A percentile compares a stretch with the other conserved stretches of the same genome.
Conservation (phyloP, 2,888 invertebrate genomes). For the Epirrhoe tristata region DNA sequence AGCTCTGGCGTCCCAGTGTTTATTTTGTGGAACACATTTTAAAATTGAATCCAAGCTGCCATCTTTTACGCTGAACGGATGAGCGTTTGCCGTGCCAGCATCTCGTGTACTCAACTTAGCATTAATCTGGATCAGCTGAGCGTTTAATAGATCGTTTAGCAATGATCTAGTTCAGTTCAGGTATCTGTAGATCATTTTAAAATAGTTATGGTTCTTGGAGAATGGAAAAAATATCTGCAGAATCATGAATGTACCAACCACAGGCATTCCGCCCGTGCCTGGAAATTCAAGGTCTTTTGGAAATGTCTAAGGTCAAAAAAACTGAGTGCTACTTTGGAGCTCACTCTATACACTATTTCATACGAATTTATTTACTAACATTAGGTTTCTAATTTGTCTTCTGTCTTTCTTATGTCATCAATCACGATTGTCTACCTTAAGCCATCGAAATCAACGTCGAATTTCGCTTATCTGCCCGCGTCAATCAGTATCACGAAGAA, state of each 20-base stretch:
- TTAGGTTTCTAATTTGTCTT: conserved; percentile 56
- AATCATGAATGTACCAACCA: too few relatives aligned
- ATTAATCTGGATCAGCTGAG: not conserved
- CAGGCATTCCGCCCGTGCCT: too few relatives aligned
- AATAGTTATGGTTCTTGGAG: not conserved
- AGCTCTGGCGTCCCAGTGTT: conserved; percentile 18
- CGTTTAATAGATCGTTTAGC: conserved; percentile 1
- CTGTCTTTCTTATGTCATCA: conserved; percentile 54
- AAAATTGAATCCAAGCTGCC: not conserved
- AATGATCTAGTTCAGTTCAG: not conserved
- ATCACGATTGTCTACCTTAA: conserved; percentile 67
- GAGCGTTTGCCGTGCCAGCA: not conserved
- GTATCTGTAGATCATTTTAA: not conserved
- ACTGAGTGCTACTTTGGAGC: too few relatives aligned
- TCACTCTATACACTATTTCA: not conserved
- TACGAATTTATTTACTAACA: conserved; percentile 23
- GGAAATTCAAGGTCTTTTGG: too few relatives aligned
- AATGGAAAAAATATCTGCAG: not conserved
- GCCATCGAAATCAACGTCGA: conserved; percentile 62
- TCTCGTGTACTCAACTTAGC: not conserved
- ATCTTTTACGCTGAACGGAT: too few relatives aligned
- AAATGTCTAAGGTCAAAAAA: too few relatives aligned
- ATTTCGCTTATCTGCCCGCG: conserved; percentile 71
- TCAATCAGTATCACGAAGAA: conserved; percentile 75
- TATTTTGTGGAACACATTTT: conserved; percentile 15